Conservation (phyloP, 1,140 invertebrate genomes). For the Pinna nobilis region DNA sequence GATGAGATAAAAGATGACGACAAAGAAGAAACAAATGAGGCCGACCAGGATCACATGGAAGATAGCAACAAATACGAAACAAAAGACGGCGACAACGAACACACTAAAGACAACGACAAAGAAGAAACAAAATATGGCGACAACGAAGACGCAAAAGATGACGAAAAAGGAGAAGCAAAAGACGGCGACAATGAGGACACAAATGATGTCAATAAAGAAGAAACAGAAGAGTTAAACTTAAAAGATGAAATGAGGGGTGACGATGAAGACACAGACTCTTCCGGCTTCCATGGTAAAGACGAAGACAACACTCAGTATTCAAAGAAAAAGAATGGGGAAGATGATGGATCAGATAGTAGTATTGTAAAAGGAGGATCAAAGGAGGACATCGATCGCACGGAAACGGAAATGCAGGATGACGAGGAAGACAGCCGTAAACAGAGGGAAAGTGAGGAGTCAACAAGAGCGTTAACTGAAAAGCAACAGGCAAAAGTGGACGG, state of each 20-base stretch:
- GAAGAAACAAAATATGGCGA: no score
- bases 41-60: conserved; percentile 1
- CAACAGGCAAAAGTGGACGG: neutral
- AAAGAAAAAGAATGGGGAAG: neutral
- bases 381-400: neutral
- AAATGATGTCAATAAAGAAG: neutral
- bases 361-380: neutral
- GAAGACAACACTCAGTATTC: neutral
- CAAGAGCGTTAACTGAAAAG: neutral
- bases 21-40: neutral
- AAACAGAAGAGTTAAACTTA: neutral
- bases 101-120: no score
- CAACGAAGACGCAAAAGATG: no score
- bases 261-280: neutral
- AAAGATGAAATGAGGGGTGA: conserved; percentile 4
- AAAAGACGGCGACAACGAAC: neutral
- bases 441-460: neutral
- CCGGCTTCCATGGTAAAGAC: no score
- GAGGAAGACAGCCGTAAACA: neutral
- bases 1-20: conserved; percentile 3
- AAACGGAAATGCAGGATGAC: neutral
- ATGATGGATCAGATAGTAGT: neutral
- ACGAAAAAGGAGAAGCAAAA: neutral
- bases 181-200: neutral
- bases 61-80: neutral